phyloP scores from a whole-genome alignment of 2,113 vertebrate species.

The Apodemus speciosus region DNA sequence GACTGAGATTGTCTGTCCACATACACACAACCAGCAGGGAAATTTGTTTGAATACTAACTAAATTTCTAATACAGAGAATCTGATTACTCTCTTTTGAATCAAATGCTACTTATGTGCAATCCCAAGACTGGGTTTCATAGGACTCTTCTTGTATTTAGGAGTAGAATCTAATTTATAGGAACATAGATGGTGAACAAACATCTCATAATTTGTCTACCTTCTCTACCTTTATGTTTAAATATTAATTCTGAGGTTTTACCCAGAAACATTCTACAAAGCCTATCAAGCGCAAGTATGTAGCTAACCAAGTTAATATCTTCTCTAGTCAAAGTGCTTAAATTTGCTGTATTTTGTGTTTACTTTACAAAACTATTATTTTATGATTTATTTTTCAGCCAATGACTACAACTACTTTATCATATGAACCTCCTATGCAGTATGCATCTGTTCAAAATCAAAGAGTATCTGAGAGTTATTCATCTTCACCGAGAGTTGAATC shows the following conservation, averaged over 20 bases:
- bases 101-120: neutral
- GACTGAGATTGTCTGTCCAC: neutral
- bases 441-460: constrained; percentile 25
- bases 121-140: neutral
- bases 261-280: constrained; percentile 4
- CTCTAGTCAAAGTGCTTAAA: neutral
- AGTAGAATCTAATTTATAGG: neutral
- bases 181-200: neutral
- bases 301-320: neutral
- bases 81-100: neutral
- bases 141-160: neutral
- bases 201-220: neutral
- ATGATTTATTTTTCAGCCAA: constrained; percentile 82
- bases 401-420: constrained; percentile 85
- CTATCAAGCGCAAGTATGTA: constrained; percentile 5
- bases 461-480: neutral
- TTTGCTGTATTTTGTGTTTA: neutral
- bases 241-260: constrained; percentile 37
- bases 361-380: neutral
- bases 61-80: neutral
- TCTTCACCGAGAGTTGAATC: constrained; percentile 83
- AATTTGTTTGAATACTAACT: neutral
- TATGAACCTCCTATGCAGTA: neutral
- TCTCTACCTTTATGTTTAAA: neutral
- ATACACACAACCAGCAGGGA: neutral